These are phyloP conservation scores for Tokudaia muenninki DNA, from an alignment of 2,797 vertebrate species.

Conservation along the genomic window DNA sequence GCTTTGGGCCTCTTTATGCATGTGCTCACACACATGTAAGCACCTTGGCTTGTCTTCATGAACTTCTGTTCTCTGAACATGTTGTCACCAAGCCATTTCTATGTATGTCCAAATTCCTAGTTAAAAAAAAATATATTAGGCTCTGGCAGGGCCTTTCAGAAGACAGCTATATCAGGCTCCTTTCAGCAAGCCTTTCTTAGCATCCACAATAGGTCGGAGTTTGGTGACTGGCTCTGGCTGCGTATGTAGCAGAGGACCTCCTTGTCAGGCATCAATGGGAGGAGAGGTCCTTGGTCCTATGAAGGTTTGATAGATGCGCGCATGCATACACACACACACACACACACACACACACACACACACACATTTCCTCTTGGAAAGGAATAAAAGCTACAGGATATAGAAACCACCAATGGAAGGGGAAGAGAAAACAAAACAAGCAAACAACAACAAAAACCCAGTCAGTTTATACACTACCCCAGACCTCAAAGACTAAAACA, in stretches of 20 bases:
- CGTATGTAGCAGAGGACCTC: too few species aligned
- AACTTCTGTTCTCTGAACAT: constrained; percentile 7
- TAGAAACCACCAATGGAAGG: neutral
- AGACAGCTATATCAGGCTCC: too few species aligned
- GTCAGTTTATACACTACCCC: neutral
- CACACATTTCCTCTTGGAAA: neutral
- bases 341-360: neutral
- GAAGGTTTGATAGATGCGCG: too few species aligned
- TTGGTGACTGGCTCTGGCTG: too few species aligned
- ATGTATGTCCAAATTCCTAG: neutral
- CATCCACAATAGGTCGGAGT: too few species aligned
- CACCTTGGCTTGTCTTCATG: constrained; percentile 2
- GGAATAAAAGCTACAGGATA: neutral
- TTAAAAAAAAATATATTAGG: neutral
- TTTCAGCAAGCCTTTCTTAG: too few species aligned
- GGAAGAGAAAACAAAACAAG: neutral
- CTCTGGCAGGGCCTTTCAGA: too few species aligned
- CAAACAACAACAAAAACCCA: neutral
- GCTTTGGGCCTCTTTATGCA: too few species aligned
- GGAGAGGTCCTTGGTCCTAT: too few species aligned
- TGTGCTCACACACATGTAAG: neutral
- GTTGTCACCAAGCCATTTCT: neutral
- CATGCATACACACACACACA: too few species aligned
- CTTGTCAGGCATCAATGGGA: too few species aligned
- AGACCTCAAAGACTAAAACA: neutral